Evolutionary conservation across 2,888 invertebrate species (phyloP).

Genomic region (Drosophila recens): DNA sequence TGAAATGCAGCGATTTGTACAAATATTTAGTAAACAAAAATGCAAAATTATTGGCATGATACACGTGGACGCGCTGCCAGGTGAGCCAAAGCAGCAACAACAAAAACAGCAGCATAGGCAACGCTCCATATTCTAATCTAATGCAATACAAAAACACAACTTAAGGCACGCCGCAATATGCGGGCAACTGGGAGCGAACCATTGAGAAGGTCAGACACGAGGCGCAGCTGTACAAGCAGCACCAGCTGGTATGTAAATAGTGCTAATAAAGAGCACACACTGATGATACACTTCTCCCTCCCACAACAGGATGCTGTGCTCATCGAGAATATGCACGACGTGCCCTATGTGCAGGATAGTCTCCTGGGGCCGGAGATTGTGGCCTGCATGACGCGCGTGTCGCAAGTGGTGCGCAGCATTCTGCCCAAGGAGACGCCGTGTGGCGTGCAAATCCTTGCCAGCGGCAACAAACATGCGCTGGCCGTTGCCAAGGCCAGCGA

Average conservation of each 20-base stretch:
- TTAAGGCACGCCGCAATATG: conserved; percentile 88
- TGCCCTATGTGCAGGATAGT: conserved; percentile 88
- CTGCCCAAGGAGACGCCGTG: conserved; percentile 86
- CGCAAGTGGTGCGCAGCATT: conserved; percentile 87
- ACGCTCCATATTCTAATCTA: conserved; percentile 6
- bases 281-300: background rate
- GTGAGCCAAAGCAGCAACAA: conserved; percentile 82
- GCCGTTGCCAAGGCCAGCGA: conserved; percentile 90
- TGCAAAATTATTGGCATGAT: conserved; percentile 90
- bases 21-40: conserved; percentile 84
- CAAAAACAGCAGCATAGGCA: background rate
- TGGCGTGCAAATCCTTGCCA: conserved; percentile 91
- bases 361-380: conserved; percentile 89
- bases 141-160: conserved; percentile 9
- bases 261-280: background rate
- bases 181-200: conserved; percentile 86
- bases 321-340: conserved; percentile 93
- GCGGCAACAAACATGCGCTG: conserved; percentile 90
- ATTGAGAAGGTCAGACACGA: conserved; percentile 88
- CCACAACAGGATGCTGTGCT: conserved; percentile 89
- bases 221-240: conserved; percentile 87
- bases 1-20: conserved; percentile 85
- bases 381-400: conserved; percentile 89
- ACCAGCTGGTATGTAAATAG: conserved; percentile 85
- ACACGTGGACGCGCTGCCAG: conserved; percentile 89